Evolutionary conservation across 2,797 vertebrate species (phyloP).

Genomic region (Galaxias olidus): DNA sequence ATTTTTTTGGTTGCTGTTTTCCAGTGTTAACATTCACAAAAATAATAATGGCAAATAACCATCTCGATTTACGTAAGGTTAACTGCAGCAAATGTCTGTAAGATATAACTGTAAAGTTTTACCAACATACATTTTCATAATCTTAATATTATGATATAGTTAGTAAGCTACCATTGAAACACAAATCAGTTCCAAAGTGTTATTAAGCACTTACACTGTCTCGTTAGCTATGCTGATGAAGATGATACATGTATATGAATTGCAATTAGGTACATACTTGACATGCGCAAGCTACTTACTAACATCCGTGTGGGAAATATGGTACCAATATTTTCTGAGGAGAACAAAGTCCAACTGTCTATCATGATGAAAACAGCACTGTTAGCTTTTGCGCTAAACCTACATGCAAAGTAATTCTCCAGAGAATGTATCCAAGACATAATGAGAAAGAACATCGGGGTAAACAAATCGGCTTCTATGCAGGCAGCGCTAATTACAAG

Average conservation of each 20-base stretch:
- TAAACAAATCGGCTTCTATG: constrained; percentile 72
- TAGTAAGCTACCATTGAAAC: too few relatives aligned
- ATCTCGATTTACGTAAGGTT: too few relatives aligned
- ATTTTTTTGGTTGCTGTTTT: too few relatives aligned
- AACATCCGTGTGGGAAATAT: constrained; percentile 33
- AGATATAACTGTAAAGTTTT: too few relatives aligned
- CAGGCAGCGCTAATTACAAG: constrained; percentile 70
- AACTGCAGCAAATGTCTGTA: too few relatives aligned
- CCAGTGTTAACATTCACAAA: too few relatives aligned
- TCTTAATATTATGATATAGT: too few relatives aligned
- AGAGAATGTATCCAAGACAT: constrained; percentile 63
- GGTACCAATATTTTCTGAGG: constrained; percentile 38
- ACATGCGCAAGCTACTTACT: constrained; percentile 26
- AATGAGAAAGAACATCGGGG: constrained; percentile 71
- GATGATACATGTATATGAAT: constrained; percentile 10
- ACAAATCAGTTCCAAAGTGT: background rate
- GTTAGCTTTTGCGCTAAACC: constrained; percentile 41
- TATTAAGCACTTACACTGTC: constrained; percentile 5
- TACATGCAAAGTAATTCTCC: constrained; percentile 62
- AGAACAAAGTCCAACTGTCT: constrained; percentile 56
- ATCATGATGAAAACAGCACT: constrained; percentile 56
- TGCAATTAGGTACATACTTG: constrained; percentile 25
- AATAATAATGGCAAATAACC: too few relatives aligned
- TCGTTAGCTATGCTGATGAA: constrained; percentile 11
- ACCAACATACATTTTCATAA: too few relatives aligned